phyloP scores from a whole-genome alignment of 1,140 invertebrate species.

The Probaryconus sp. region DNA sequence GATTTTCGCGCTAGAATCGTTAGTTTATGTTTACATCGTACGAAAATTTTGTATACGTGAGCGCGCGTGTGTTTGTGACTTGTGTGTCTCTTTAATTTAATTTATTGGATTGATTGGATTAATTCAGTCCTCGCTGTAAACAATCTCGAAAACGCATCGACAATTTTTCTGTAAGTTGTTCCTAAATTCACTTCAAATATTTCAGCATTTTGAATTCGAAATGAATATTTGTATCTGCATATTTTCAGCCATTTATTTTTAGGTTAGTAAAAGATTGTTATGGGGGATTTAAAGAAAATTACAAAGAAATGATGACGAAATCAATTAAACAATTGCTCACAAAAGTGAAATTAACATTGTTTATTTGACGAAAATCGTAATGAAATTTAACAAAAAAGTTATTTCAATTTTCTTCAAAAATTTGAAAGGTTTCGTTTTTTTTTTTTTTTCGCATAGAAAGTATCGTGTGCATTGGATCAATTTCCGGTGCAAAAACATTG shows the following conservation, averaged over 20 bases:
- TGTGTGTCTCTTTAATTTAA: constrained; percentile 13
- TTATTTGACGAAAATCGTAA: not conserved
- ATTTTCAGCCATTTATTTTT: too few species aligned
- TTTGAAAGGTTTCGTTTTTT: too few species aligned
- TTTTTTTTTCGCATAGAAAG: too few species aligned
- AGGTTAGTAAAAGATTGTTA: too few species aligned
- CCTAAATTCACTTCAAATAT: not conserved
- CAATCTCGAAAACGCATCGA: constrained; percentile 1
- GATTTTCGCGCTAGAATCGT: constrained; percentile 21
- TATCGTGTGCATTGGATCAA: too few species aligned
- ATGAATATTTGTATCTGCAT: too few species aligned
- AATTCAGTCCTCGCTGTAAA: not conserved
- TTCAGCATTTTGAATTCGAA: not conserved
- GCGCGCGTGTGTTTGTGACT: constrained; percentile 15
- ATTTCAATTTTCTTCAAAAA: too few species aligned
- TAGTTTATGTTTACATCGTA: not conserved
- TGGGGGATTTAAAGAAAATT: too few species aligned
- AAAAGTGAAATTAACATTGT: too few species aligned
- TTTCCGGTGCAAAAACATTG: not conserved
- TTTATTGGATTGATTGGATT: constrained; percentile 22
- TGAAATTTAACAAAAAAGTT: too few species aligned
- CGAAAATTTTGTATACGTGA: constrained; percentile 16
- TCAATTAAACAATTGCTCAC: too few species aligned
- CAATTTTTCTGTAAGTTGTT: constrained; percentile 27
- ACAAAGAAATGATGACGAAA: too few species aligned